Evolutionary conservation across 2,888 invertebrate genomes (phyloP), one percentile per base, ranked within the genome.

Genomic region (Eupithecia pulchellata): DNA sequence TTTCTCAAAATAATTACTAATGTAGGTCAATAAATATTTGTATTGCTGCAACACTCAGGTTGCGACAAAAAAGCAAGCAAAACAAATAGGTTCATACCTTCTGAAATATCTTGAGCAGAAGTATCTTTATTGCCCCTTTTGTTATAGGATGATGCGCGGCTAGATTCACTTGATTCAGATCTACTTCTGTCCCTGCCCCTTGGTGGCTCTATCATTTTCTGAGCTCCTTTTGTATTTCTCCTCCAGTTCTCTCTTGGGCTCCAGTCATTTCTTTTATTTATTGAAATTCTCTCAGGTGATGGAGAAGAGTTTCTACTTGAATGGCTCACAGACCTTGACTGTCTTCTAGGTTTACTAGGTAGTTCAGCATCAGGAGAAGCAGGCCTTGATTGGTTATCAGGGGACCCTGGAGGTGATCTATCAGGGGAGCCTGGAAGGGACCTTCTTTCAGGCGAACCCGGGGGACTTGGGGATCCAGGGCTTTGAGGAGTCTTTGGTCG

Each of bases 101-200:
- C 96, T 72, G 96, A 96, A 82, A 96, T 95, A 88, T 95, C 96
- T 87, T 96, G 96, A 64, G 96, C 94, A 27, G 90, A 92, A 67
- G 94, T 91, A 77, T 93, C 93, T 74, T 92, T 94, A 69, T 83
- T 78, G 75, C 84, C 87, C 66, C 91, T 83, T 79, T 93, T 93
- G 77, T 92, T 91, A 72, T 92, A 91, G 68, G 92, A 88, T 27
- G 94, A 94, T 81, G 90, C 90, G 75, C 88, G 87, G 76, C 93
- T 94, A 34, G 94, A 94, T 68, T 83, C 89, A 82, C 94, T 94
- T 72, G 94, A 93, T 65, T 92, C 92, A 68, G 94, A 93, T 75
- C 89, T 82, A 81, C 93, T 93, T 47, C 91, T 84, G 58, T 83
- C 84, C 47, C 85, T 79, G 55, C 20, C 61, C 25, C 36, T 39